phyloP scores from a whole-genome alignment of 2,888 invertebrate genomes.

The Helicoverpa assulta region DNA sequence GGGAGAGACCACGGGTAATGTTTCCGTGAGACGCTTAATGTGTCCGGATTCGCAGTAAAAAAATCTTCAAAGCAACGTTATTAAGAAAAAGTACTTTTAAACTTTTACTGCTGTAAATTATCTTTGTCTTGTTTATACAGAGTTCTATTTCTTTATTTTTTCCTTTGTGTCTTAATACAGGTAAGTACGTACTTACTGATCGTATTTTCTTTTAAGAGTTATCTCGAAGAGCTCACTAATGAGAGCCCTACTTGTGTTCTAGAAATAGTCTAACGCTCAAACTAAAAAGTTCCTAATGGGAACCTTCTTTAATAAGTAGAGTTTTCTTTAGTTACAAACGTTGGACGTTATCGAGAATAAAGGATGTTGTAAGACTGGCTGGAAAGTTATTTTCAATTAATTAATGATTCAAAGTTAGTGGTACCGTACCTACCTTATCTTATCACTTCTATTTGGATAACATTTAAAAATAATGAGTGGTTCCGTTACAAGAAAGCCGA shows the following conservation, averaged over 20 bases:
- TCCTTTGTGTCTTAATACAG: slow-evolving; percentile 1
- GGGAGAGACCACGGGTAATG: slow-evolving; percentile 26
- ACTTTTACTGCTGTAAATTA: slow-evolving; percentile 12
- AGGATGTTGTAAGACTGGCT: background rate
- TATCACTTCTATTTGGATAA: too few species aligned
- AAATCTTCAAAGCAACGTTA: slow-evolving; percentile 27
- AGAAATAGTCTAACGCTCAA: background rate
- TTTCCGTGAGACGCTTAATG: slow-evolving; percentile 41
- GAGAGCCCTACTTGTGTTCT: slow-evolving; percentile 15
- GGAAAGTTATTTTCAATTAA: background rate
- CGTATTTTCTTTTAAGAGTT: slow-evolving; percentile 17
- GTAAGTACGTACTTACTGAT: background rate
- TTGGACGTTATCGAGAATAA: background rate
- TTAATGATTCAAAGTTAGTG: background rate
- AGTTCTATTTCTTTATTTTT: background rate
- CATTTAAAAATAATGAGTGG: too few species aligned
- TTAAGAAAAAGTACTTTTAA: slow-evolving; percentile 21
- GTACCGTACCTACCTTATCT: too few species aligned
- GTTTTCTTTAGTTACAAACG: background rate
- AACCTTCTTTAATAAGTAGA: background rate
- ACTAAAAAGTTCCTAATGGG: slow-evolving; percentile 27
- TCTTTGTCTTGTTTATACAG: slow-evolving; percentile 7
- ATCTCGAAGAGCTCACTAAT: slow-evolving; percentile 29
- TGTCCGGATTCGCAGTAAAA: slow-evolving; percentile 23
- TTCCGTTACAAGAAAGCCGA: too few species aligned